Evolutionary conservation across 1,140 invertebrate species (phyloP), one percentile per base, ranked within the genome.

Genomic region (Diorhabda carinulata): DNA sequence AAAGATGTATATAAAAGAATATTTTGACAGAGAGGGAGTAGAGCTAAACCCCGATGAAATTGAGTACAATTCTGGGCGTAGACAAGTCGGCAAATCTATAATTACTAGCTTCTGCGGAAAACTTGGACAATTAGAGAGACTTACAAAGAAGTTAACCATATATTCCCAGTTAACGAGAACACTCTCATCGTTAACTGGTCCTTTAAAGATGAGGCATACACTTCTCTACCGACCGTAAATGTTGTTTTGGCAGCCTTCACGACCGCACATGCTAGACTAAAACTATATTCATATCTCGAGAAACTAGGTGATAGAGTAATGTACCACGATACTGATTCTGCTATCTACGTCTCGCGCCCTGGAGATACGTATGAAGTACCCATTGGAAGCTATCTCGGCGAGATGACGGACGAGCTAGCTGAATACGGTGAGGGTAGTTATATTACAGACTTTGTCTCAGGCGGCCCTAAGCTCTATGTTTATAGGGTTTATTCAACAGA

Each of bases 321-420:
- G 3, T 84, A 84, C 69, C 80, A 73, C 43, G 83, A 84, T 69
- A 84, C 82, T 3, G 83, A 84, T 71, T 73, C 66, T 10, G 60
- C 79, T 40, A 75, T 81, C 45, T 81, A 76, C 63, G 41, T 74
- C 3, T 61, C 70, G 6, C 8, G 5, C 5, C 69, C 57, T n/a
- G n/a, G 41, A 5, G 70, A 63, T 7, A 58, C 70, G 42, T 69
- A 72, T 45, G 65, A 74, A 47, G 65, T 72, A 43, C 70, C 69
- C 2, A 69, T 70, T 5, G 78, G 79, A 10, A 62, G 67, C 43
- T 77, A 74, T 72, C 47, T 82, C 5, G 80, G 79, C 0, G 77
- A 80, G 10, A 63, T 78, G 67, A 80, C 74, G 4, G 71, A 81
- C 64, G 79, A 81, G 64, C 40, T 78, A 4, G 63, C 45, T 4